Conservation (phyloP, 2,888 invertebrate genomes). For the Dexiosoma caninum region DNA sequence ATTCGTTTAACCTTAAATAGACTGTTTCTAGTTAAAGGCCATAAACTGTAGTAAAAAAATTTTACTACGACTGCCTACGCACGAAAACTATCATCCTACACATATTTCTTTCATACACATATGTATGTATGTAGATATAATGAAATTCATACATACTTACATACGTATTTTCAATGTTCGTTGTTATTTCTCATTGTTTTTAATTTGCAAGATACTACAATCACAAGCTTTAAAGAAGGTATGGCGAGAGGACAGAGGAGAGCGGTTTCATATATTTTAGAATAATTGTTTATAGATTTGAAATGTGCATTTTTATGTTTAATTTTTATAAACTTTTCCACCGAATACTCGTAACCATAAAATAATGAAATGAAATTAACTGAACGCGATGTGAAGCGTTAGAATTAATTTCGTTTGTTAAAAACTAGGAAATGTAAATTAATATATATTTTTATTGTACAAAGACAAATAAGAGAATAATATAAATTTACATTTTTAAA, state of each 20-base stretch:
- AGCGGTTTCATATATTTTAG: neutral
- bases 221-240: neutral
- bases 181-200: neutral
- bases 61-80: slow-evolving; percentile 43
- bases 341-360: slow-evolving; percentile 9
- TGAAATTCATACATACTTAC: too few relatives aligned
- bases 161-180: slow-evolving; percentile 11
- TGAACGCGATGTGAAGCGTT: neutral
- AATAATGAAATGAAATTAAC: neutral
- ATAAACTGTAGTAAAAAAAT: slow-evolving; percentile 22
- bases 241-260: neutral
- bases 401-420: slow-evolving; percentile 14
- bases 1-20: neutral
- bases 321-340: slow-evolving; percentile 11
- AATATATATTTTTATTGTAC: neutral
- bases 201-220: slow-evolving; percentile 19
- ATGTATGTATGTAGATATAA: neutral
- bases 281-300: slow-evolving; percentile 21
- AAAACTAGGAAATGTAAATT: slow-evolving; percentile 11
- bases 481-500: slow-evolving; percentile 14
- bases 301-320: neutral
- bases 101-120: slow-evolving; percentile 24
- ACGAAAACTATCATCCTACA: slow-evolving; percentile 37
- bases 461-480: neutral
- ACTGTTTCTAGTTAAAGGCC: slow-evolving; percentile 5